phyloP scores from a whole-genome alignment of 2,888 invertebrate genomes.

The Villa cingulata region DNA sequence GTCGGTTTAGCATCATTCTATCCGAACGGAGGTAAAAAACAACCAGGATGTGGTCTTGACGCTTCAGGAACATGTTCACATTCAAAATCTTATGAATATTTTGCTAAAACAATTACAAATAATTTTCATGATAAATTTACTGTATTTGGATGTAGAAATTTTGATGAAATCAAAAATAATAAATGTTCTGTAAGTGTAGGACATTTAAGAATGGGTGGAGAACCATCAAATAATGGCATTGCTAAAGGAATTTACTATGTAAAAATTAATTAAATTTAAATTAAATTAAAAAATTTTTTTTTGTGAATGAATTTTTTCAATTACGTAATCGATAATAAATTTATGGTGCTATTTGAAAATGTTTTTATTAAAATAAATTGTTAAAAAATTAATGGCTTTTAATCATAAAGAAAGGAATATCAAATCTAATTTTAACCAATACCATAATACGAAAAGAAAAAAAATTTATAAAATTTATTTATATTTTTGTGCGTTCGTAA shows the following conservation, averaged over 20 bases:
- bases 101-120: slow-evolving; percentile 20
- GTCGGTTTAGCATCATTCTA: slow-evolving; percentile 21
- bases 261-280: no score
- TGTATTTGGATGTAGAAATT: slow-evolving; percentile 1
- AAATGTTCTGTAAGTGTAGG: not conserved
- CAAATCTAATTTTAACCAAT: no score
- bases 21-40: slow-evolving; percentile 19
- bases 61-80: slow-evolving; percentile 33
- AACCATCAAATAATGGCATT: slow-evolving; percentile 12
- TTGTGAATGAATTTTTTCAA: no score
- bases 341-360: no score
- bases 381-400: no score
- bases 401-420: no score
- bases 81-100: slow-evolving; percentile 8
- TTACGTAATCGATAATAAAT: no score
- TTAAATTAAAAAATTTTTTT: no score
- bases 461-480: no score
- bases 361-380: no score
- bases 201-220: slow-evolving; percentile 4
- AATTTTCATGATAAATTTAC: slow-evolving; percentile 5
- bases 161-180: not conserved
- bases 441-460: no score
- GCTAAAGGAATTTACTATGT: slow-evolving; percentile 23
- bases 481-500: no score
- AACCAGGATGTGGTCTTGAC: slow-evolving; percentile 18